Evolutionary conservation across 2,888 invertebrate species (phyloP), one percentile per base, ranked within the genome.

Genomic region (Microdon myrmicae): DNA sequence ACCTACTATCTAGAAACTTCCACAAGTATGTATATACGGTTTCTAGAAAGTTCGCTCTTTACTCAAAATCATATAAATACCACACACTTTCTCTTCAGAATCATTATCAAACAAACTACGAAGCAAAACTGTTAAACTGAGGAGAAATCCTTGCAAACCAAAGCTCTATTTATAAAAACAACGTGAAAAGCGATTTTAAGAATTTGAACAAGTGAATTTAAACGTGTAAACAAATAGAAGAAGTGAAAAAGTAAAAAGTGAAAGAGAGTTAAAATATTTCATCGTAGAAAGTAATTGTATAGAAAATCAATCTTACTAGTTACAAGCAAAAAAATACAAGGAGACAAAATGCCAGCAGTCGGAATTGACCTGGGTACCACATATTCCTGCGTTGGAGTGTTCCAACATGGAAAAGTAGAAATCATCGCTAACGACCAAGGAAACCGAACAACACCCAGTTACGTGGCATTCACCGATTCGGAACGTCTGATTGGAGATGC

Each of bases 331-430:
- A 6, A 34, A 38, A 8, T 16, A 1, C 25, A 28, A 22, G 16
- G 8, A 37, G 26, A 4, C 17, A 81, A 80, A 72, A 73, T 79
- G 71, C 83, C 86, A 69, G 85, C 87, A 35, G 84, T 90, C 68
- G 91, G 91, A 67, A 92, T 92, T 75, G 92, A 93, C 79, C 82
- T 92, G 70, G 92, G 92, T 45, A 92, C 91, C 38, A 92, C 90
- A 4, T 92, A 88, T 79, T 90, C 90, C 44, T 90, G 89, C 74
- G 90, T 90, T 22, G 90, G 87, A 16, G 88, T 90, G 4, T 90
- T 88, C 82, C 87, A 88, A 71, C 84, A 90, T 73, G 87, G 89
- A 43, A 89, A 89, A 76, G 89, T 90, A 69, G 89, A 90, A 75
- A 89, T 90, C 68, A 87, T 89, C 66, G 88, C 89, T 67, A 90